These are phyloP conservation scores for Dryas iulia DNA, from an alignment of 1,140 invertebrate species.

Conservation along the genomic window DNA sequence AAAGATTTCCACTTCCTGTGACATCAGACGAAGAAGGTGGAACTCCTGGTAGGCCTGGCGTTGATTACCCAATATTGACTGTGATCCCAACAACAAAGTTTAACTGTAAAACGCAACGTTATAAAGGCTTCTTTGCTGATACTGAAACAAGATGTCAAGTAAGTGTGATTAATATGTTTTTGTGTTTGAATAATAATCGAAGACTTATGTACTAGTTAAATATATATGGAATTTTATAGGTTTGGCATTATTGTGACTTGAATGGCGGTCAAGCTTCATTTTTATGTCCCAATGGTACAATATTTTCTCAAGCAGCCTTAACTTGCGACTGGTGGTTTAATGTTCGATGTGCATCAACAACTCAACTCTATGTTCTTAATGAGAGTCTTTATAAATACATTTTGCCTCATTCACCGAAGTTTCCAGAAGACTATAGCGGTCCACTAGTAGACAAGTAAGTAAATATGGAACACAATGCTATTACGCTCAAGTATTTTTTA, in stretches of 20 bases:
- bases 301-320: conserved; percentile 92
- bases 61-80: conserved; percentile 91
- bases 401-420: conserved; percentile 90
- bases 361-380: conserved; percentile 92
- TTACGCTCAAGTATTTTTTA: too few relatives aligned
- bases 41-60: conserved; percentile 87
- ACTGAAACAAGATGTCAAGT: conserved; percentile 92
- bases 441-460: conserved; percentile 89
- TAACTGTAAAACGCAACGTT: conserved; percentile 90
- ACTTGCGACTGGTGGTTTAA: conserved; percentile 97
- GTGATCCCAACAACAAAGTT: conserved; percentile 90
- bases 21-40: conserved; percentile 81
- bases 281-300: conserved; percentile 94
- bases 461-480: too few relatives aligned
- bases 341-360: conserved; percentile 89
- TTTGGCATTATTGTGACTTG: conserved; percentile 95
- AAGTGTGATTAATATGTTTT: conserved; percentile 6
- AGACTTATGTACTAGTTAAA: not conserved
- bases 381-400: conserved; percentile 94
- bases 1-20: conserved; percentile 61
- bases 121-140: conserved; percentile 95
- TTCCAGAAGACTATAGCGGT: conserved; percentile 92
- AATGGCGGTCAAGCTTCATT: conserved; percentile 95
- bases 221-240: conserved; percentile 78
- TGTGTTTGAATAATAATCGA: not conserved